Evolutionary conservation across 2,113 vertebrate species (phyloP), one percentile per base, ranked within the genome.

Genomic region (Lepus europaeus): DNA sequence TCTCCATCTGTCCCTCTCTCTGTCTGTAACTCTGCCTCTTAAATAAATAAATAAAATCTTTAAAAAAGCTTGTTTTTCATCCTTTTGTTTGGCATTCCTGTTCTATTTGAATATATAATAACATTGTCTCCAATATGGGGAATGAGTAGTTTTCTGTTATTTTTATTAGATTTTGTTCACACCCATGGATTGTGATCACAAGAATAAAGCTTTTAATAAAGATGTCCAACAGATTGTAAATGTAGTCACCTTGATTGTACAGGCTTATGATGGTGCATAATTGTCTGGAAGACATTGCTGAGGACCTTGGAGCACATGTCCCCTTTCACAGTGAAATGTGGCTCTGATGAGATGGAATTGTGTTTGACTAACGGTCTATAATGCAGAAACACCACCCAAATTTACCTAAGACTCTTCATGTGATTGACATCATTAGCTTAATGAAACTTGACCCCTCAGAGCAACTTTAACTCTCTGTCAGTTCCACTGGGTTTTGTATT

Each of bases 401-500:
- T 80, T 79, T 90, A 36, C 72, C 33, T 53, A 64, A 86, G 23
- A 66, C 2, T 63, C n/a, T 83, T 76, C 6, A 49, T 72, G 49
- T 39, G 79, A 64, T 79, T 74, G 63, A 11, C 5, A 53, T 12
- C 1, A 25, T 91, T 74, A 59, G 13, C 81, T 90, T 95, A 94
- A 95, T 93, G 33, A 87, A 94, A 87, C 17, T 59, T 94, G 68
- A 96, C 56, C 66, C n/a, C 87, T 63, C 70, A 89, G 5, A 91
- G 13, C 22, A 89, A 84, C 68, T 80, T 90, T 56, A 89, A 94
- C 16, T 92, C 73, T 36, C 31, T 91, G 64, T 3, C 19, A 49
- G 27, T 63, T 80, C 61, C 14, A 70, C 25, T 81, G 87, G 68
- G 74, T 84, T 89, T 87, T 84, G 31, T 70, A 77, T 64, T 89